These are phyloP conservation scores for Albula glossodonta DNA, from an alignment of 2,113 vertebrate genomes.

Conservation along the genomic window DNA sequence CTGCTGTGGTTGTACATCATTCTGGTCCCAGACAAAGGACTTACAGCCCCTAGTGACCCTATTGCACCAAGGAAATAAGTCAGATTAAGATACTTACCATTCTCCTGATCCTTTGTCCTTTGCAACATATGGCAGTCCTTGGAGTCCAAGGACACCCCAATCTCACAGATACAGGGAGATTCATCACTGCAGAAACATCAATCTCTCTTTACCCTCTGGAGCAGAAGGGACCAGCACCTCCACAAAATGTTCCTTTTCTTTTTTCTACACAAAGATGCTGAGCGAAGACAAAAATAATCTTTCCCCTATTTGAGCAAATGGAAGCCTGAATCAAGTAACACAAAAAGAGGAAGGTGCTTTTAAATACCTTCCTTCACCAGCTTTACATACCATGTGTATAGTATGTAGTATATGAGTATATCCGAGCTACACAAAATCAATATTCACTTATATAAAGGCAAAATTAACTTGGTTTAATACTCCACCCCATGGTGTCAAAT, in stretches of 20 bases:
- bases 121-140: slow-evolving; percentile 60
- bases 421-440: no score
- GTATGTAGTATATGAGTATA: no score
- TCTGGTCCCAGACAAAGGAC: slow-evolving; percentile 14
- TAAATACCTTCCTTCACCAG: no score
- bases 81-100: slow-evolving; percentile 42
- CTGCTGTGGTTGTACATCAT: neutral
- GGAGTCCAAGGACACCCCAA: slow-evolving; percentile 66
- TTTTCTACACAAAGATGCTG: slow-evolving; percentile 3
- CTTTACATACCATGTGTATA: no score
- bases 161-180: slow-evolving; percentile 62
- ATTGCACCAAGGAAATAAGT: slow-evolving; percentile 35
- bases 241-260: slow-evolving; percentile 25
- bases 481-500: no score
- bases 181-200: slow-evolving; percentile 64
- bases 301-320: neutral
- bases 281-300: slow-evolving; percentile 1
- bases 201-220: slow-evolving; percentile 49
- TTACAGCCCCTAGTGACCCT: slow-evolving; percentile 22
- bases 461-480: no score
- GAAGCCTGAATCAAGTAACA: neutral
- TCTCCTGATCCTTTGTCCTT: slow-evolving; percentile 50
- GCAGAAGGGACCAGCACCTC: slow-evolving; percentile 37
- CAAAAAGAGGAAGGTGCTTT: neutral
- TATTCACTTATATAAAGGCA: no score